Conservation (phyloP, 2,113 vertebrate species). For the Gobius niger region DNA sequence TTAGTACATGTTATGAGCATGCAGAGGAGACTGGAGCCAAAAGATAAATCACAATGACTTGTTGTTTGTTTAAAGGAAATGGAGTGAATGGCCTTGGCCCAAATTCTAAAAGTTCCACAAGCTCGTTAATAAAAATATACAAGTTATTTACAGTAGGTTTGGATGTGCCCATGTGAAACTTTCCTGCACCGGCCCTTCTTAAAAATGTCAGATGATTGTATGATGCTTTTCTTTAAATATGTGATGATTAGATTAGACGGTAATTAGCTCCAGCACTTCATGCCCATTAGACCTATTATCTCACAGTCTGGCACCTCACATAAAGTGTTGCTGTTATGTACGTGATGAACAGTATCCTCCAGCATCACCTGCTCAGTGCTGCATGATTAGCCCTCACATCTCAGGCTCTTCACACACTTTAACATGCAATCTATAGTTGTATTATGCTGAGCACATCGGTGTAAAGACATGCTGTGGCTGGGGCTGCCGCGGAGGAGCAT, state of each 20-base stretch:
- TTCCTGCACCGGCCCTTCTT: too few relatives aligned
- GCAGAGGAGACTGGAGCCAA: too few relatives aligned
- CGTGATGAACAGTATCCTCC: constrained; percentile 6
- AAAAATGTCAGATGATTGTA: too few relatives aligned
- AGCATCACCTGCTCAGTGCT: constrained; percentile 5
- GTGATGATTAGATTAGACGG: not conserved
- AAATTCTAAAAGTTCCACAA: too few relatives aligned
- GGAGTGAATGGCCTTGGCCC: too few relatives aligned
- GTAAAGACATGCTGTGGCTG: not conserved
- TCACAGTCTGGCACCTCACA: not conserved
- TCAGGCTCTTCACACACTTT: constrained; percentile 6
- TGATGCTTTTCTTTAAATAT: too few relatives aligned
- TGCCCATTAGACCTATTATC: not conserved
- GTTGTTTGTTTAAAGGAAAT: too few relatives aligned
- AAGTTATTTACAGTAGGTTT: too few relatives aligned
- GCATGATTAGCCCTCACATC: constrained; percentile 11
- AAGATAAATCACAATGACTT: too few relatives aligned
- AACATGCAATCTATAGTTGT: constrained; percentile 3
- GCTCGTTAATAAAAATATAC: too few relatives aligned
- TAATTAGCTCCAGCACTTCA: not conserved
- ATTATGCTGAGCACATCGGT: not conserved
- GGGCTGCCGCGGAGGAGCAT: not conserved
- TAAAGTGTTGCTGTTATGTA: not conserved
- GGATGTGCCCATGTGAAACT: too few relatives aligned
- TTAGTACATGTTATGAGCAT: too few relatives aligned